Conservation (phyloP, 2,113 vertebrate genomes). For the Gallinago undulata region DNA sequence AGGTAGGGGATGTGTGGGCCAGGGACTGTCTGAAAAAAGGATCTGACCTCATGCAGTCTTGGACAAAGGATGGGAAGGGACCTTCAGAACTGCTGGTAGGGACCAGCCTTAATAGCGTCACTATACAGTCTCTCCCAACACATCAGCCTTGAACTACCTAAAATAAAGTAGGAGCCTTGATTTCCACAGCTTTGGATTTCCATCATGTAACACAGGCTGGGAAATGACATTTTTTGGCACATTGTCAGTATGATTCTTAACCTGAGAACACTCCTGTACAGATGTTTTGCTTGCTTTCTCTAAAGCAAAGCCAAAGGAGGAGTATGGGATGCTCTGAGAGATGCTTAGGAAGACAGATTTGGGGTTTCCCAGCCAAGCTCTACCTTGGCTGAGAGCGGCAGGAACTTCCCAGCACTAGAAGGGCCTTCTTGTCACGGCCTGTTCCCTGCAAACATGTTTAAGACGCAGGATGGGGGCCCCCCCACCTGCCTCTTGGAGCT, state of each 20-base stretch:
- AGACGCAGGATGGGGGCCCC: neutral
- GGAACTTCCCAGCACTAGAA: conserved; percentile 33
- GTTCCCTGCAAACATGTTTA: neutral
- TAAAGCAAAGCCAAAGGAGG: conserved; percentile 30
- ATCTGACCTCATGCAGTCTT: neutral
- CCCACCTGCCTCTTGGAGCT: neutral
- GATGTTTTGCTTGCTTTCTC: conserved; percentile 5
- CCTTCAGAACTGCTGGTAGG: neutral
- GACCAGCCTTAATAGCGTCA: neutral
- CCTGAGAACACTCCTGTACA: neutral
- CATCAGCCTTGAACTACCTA: neutral
- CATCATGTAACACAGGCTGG: neutral
- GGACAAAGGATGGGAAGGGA: neutral
- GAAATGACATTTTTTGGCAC: neutral
- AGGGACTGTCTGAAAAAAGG: neutral
- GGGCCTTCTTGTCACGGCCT: neutral
- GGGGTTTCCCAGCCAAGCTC: conserved; percentile 48
- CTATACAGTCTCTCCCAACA: neutral
- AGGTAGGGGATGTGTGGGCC: neutral
- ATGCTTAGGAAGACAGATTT: conserved; percentile 2
- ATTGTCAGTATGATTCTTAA: neutral
- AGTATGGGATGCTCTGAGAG: neutral
- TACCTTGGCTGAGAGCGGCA: neutral
- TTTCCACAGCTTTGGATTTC: neutral
- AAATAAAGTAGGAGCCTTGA: neutral